These are phyloP conservation scores for Steatocranus sp. DNA, from an alignment of 2,797 vertebrate species.

Conservation along the genomic window DNA sequence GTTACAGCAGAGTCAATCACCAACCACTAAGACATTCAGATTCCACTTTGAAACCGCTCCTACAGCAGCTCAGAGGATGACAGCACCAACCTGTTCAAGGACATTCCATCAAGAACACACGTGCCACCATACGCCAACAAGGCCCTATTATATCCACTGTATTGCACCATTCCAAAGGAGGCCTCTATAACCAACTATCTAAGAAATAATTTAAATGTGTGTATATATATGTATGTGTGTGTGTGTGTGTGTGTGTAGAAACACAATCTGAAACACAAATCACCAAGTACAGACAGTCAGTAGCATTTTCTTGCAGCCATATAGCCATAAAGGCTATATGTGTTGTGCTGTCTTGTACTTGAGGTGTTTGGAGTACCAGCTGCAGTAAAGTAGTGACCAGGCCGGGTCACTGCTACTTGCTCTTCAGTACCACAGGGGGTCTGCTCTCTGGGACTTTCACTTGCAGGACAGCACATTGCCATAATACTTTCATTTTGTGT, in stretches of 20 bases:
- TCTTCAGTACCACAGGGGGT: neutral
- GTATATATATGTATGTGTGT: accelerated
- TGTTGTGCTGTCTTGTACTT: neutral
- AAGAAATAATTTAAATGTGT: neutral
- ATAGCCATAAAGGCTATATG: neutral
- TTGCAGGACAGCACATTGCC: neutral
- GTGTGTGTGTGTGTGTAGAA: neutral
- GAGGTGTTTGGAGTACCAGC: neutral
- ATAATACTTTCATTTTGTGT: neutral
- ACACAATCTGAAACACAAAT: neutral
- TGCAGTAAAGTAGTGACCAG: neutral
- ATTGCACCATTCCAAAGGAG: neutral
- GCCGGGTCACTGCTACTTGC: neutral
- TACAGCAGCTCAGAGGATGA: neutral
- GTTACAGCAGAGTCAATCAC: no score
- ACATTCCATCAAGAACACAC: neutral
- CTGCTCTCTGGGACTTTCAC: neutral
- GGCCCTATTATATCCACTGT: neutral
- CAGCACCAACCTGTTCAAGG: neutral
- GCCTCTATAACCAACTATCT: neutral
- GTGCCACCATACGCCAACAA: neutral
- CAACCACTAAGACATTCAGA: neutral
- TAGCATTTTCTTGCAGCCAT: neutral
- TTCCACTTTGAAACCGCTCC: neutral
- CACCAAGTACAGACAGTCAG: neutral